A percentile compares a stretch with the other conserved stretches of the same genome.
These are phyloP conservation scores for Achatina immaculata DNA, from an alignment of 1,140 invertebrate species.

Conservation along the genomic window DNA sequence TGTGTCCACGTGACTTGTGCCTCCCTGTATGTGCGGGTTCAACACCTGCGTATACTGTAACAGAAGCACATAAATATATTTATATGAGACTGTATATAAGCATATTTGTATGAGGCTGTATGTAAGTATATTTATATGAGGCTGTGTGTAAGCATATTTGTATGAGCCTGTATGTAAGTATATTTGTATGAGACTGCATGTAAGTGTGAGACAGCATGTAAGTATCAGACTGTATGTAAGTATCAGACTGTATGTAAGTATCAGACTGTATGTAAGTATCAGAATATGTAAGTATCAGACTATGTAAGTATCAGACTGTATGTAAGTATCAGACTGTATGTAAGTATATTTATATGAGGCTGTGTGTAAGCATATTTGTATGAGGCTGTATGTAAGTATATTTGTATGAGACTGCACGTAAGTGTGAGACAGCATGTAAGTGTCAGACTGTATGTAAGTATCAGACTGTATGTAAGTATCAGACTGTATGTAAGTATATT, in stretches of 20 bases:
- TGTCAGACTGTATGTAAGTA: constrained; percentile 2
- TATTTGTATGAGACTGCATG: too few species aligned
- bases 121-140: background rate
- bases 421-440: too few species aligned
- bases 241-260: background rate
- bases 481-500: background rate
- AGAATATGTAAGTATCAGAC: background rate
- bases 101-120: background rate
- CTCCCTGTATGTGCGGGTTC: too few species aligned
- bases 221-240: too few species aligned
- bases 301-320: too few species aligned
- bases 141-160: background rate
- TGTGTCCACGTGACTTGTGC: too few species aligned
- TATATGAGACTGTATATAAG: background rate
- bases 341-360: background rate
- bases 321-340: too few species aligned
- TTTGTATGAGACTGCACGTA: too few species aligned
- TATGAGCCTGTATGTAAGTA: background rate
- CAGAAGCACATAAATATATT: background rate
- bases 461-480: background rate
- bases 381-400: background rate
- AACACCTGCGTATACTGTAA: too few species aligned
- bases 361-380: background rate
- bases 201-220: too few species aligned
- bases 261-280: background rate